Conservation (phyloP, 37 sponge, comb jelly and placozoan genomes). For the Ianthella basta region DNA sequence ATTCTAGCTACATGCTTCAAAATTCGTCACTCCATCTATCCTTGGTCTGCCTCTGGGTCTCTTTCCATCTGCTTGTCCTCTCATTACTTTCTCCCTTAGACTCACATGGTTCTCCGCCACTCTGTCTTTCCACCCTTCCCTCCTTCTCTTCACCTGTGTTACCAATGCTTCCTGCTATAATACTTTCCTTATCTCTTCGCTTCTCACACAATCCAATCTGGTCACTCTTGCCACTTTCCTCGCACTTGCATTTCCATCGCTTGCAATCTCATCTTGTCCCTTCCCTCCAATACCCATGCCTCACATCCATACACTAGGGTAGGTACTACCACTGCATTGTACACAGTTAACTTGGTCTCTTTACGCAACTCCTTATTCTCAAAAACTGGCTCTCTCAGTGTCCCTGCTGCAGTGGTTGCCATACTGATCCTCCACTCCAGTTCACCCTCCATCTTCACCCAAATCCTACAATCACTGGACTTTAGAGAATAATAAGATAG, state of each 20-base stretch:
- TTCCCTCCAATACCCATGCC: background rate
- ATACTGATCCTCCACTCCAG: too few relatives aligned
- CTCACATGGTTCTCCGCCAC: background rate
- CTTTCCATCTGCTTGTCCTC: background rate
- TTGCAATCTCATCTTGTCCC: constrained; percentile 7
- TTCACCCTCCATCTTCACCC: too few relatives aligned
- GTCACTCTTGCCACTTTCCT: background rate
- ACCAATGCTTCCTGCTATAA: constrained; percentile 3
- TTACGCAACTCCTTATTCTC: too few relatives aligned
- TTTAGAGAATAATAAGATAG: too few relatives aligned
- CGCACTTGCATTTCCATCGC: background rate
- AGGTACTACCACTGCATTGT: constrained; percentile 14
- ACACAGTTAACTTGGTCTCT: background rate
- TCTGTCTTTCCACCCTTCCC: background rate
- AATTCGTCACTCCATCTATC: too few relatives aligned
- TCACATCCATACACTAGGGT: constrained; percentile 6
- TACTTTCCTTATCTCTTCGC: background rate
- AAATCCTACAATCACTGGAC: too few relatives aligned
- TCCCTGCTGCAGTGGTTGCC: too few relatives aligned
- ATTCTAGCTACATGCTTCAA: too few relatives aligned
- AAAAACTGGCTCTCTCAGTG: too few relatives aligned
- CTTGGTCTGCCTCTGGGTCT: background rate
- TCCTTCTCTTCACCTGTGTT: constrained; percentile 4
- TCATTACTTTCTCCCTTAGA: background rate
- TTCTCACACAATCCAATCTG: constrained; percentile 12